Evolutionary conservation across 2,797 vertebrate genomes (phyloP).

Genomic region (Paratrypauchen microcephalus): DNA sequence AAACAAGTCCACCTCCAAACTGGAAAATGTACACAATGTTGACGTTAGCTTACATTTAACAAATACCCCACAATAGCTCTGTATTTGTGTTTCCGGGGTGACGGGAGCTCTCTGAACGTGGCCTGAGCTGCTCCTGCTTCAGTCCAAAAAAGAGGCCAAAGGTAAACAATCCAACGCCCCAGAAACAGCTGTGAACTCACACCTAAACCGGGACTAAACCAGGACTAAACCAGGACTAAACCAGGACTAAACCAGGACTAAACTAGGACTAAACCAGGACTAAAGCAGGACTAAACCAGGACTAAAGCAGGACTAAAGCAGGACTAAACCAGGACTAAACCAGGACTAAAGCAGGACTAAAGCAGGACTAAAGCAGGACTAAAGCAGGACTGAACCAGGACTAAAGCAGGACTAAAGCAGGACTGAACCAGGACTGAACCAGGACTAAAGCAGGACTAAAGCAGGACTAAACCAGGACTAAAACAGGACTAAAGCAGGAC

Average conservation of each 20-base stretch:
- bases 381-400: not conserved
- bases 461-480: not conserved
- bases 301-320: not conserved
- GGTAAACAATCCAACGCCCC: not conserved
- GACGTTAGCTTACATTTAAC: not conserved
- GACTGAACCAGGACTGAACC: not conserved
- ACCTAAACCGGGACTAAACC: not conserved
- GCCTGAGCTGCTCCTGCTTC: not conserved
- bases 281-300: not conserved
- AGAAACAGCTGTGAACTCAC: constrained; percentile 12
- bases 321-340: not conserved
- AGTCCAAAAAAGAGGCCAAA: not conserved
- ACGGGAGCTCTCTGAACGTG: not conserved
- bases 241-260: not conserved
- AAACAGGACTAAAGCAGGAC: not conserved
- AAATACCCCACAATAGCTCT: not conserved
- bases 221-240: not conserved
- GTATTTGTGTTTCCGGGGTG: not conserved
- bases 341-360: not conserved
- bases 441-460: not conserved
- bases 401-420: not conserved
- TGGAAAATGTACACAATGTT: not conserved
- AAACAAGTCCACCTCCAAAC: not conserved
- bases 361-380: not conserved
- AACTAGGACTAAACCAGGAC: not conserved